Evolutionary conservation across 2,797 vertebrate genomes (phyloP), one percentile per base, ranked within the genome.

Genomic region (Adelosebastes latens): DNA sequence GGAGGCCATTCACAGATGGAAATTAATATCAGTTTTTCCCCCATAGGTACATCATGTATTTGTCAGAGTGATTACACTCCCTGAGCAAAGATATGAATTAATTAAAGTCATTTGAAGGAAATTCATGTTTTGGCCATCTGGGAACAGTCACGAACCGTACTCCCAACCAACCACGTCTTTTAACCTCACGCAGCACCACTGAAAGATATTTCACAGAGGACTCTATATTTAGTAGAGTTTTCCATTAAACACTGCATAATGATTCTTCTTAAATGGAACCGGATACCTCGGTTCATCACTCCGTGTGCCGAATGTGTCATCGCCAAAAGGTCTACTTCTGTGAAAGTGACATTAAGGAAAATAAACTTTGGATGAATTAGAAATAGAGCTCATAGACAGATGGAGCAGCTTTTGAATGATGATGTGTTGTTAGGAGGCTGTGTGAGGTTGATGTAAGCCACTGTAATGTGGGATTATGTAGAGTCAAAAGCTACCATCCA

Each of bases 101-200:
- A 88, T 89, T 89, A 72, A 86, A 90, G 71, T 72, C 53, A 87
- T 87, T 82, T 88, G 72, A 74, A 69, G 75, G 34, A 79, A 88
- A 86, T 85, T 76, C 2, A 56, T 82, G 75, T 86, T 82, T 67
- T 14, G 58, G 67, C 62, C 83, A 69, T 80, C 65, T 80, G 84
- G 88, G 72, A 87, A 79, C 59, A 77, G 80, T 70, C 4, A 10
- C 66, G 24, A 80, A 72, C 29, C 14, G 6, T 2, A 36, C 64
- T 71, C 59, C 39, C 11, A n/a, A 42, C 53, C 31, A 52, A n/a
- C n/a, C 3, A 31, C 4, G 3, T 60, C 64, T 75, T 76, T 71
- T 63, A 71, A 77, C 79, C 79, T 77, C 68, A 75, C 2, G 4
- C 61, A 78, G 73, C 53, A n/a, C n/a, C 80, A 78, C 22, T 74